phyloP scores from a whole-genome alignment of 2,113 vertebrate species.

The Prunella fulvescens region DNA sequence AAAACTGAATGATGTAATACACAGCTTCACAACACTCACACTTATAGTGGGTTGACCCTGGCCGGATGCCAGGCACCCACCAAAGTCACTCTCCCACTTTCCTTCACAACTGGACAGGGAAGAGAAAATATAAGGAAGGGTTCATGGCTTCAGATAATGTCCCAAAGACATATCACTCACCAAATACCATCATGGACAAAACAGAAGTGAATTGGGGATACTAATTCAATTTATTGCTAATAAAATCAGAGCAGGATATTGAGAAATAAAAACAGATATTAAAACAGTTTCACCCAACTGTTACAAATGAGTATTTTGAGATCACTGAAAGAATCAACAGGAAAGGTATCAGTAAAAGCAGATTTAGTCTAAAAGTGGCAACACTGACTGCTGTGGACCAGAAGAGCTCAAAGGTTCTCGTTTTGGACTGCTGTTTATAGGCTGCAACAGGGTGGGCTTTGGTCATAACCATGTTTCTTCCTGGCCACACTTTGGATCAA shows the following conservation, averaged over 20 bases:
- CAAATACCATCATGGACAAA: not conserved
- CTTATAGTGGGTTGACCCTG: not conserved
- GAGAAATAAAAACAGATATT: not conserved
- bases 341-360: not conserved
- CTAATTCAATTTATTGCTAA: not conserved
- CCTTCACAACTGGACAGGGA: not conserved
- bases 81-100: not conserved
- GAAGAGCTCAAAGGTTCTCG: not conserved
- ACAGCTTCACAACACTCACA: not conserved
- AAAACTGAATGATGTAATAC: not conserved
- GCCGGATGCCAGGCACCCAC: not conserved
- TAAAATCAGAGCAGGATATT: not conserved
- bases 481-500: not conserved
- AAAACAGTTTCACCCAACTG: not conserved
- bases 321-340: not conserved
- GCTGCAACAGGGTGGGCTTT: rapidly evolving
- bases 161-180: not conserved
- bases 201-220: rapidly evolving
- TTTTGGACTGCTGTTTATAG: not conserved
- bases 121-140: not conserved
- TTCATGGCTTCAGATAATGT: not conserved
- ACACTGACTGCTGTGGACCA: not conserved
- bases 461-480: not conserved
- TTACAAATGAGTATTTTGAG: not conserved
- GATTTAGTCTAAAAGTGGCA: not conserved